These are phyloP conservation scores for Drosophila limbata DNA, from an alignment of 2,888 invertebrate genomes.

Conservation along the genomic window DNA sequence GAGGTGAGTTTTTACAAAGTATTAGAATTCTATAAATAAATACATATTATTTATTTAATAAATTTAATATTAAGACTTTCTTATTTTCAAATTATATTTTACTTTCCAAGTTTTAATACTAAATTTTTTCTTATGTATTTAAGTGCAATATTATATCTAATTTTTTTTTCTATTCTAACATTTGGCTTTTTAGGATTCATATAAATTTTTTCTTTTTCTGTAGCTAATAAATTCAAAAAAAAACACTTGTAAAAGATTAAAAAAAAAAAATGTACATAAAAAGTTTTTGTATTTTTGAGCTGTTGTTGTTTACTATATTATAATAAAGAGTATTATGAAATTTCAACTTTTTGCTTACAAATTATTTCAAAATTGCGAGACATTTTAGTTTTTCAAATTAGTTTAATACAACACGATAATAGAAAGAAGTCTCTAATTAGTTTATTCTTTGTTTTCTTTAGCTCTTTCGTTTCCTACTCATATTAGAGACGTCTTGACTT, in stretches of 20 bases:
- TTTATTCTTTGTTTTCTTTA: not conserved
- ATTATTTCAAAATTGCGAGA: not conserved
- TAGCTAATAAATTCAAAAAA: not conserved
- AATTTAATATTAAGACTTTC: not conserved
- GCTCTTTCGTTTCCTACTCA: constrained; percentile 27
- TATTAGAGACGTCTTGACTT: constrained; percentile 29
- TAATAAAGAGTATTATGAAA: constrained; percentile 11
- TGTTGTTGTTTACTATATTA: not conserved
- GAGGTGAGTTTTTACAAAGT: constrained; percentile 45
- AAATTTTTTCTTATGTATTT: not conserved
- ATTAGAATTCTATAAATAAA: too few species aligned
- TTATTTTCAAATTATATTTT: not conserved
- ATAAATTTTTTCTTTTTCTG: not conserved
- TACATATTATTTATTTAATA: too few species aligned
- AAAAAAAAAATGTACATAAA: not conserved
- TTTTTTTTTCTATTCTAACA: not conserved
- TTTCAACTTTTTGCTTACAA: not conserved
- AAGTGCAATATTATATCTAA: not conserved
- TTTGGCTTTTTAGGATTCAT: not conserved
- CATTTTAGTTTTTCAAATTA: not conserved
- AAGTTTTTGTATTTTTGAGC: not conserved
- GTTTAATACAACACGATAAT: not conserved
- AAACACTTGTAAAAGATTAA: not conserved
- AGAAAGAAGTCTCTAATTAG: not conserved
- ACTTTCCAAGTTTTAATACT: not conserved